Evolutionary conservation across 1,140 invertebrate species (phyloP), one percentile per base, ranked within the genome.

Genomic region (Atta texana): DNA sequence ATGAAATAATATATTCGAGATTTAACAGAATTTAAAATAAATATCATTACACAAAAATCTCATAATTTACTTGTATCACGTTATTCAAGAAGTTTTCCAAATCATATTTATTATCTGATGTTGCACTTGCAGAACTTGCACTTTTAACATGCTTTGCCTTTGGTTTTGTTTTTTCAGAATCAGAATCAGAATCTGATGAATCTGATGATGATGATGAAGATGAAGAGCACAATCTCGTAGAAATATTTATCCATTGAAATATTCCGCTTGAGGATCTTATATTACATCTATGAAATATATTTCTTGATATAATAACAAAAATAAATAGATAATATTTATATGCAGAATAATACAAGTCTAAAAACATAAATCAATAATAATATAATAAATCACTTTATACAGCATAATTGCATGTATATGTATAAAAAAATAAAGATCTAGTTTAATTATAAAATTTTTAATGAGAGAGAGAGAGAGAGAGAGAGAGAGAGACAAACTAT

Each of bases 111-210:
- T 76, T 77, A 34, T 82, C 90, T 90, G 89, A 68, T 72, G 75
- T 7, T 87, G 34, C 8, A 66, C 6, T 34, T 66, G 0, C 8
- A 92, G 76, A 72, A 92, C 78, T 55, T 14, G 61, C 39, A 89
- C 6, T 18, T 57, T 64, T 74, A 44, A 34, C 24, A 51, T 34
- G 57, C 14, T 2, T 64, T 34, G 71, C 69, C 57, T 78, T 87
- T 72, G 88, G 63, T 74, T 49, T 77, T 76, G 66, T 12, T 85
- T 78, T 39, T 72, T 78, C 85, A 39, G 24, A 81, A 75, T 93
- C 91, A n/a, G 89, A 92, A 89, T 93, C 92, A 21, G 92, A 93
- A 75, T 93, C 92, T 21, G 75, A 76, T 12, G 92, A 93, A 66
- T 92, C 89, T 10, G 91, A 92, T 5, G 92, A 92, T 21, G 34